Evolutionary conservation across 2,113 vertebrate genomes (phyloP).

Genomic region (Anser brachyrhynchus): DNA sequence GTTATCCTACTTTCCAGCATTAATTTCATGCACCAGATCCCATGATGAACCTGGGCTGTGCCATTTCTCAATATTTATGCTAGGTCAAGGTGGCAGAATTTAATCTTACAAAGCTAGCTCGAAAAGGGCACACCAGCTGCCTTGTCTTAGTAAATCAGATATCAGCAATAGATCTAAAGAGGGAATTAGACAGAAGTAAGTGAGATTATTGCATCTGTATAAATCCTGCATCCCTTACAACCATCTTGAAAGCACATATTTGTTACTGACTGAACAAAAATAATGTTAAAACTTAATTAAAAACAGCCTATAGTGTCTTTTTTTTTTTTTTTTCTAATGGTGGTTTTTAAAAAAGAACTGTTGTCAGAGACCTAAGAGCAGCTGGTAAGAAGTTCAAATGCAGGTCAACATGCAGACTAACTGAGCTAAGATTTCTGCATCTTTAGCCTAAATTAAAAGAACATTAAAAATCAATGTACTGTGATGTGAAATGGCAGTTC

Average conservation of each 20-base stretch:
- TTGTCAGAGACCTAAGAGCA: slow-evolving; percentile 38
- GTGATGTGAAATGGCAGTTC: slow-evolving; percentile 79
- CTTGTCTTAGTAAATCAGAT: slow-evolving; percentile 65
- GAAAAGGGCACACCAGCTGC: slow-evolving; percentile 52
- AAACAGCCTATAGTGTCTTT: background rate
- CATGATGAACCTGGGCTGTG: slow-evolving; percentile 34
- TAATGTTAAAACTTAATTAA: slow-evolving; percentile 50
- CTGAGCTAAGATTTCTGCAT: slow-evolving; percentile 72
- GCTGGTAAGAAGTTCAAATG: slow-evolving; percentile 77
- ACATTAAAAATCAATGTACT: slow-evolving; percentile 74
- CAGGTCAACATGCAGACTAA: slow-evolving; percentile 74
- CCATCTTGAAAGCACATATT: slow-evolving; percentile 15
- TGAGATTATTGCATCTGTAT: slow-evolving; percentile 41
- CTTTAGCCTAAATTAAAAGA: slow-evolving; percentile 76
- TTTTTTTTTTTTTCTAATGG: background rate
- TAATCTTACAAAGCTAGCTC: slow-evolving; percentile 59
- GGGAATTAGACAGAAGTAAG: slow-evolving; percentile 41
- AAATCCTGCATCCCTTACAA: background rate
- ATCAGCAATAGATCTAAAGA: slow-evolving; percentile 63
- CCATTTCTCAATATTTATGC: slow-evolving; percentile 39
- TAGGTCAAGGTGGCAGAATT: slow-evolving; percentile 65
- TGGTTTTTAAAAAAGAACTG: background rate
- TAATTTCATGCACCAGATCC: slow-evolving; percentile 72
- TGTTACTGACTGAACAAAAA: slow-evolving; percentile 7
- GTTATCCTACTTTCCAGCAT: slow-evolving; percentile 53